Evolutionary conservation across 2,888 invertebrate species (phyloP).

Genomic region (Psylliodes chrysocephalus): DNA sequence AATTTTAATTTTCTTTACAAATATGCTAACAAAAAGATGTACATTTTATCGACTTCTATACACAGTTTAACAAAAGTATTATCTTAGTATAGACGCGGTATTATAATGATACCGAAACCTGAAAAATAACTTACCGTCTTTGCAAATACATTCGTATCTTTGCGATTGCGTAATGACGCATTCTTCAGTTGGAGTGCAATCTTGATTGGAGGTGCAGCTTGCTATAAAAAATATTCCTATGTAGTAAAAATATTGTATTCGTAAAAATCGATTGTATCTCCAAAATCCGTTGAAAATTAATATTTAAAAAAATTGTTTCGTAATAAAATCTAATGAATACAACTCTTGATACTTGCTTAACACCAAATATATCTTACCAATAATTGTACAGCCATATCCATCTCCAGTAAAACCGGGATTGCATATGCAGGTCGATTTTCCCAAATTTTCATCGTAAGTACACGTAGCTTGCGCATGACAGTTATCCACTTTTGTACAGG

Average conservation of each 20-base stretch:
- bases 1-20: no score
- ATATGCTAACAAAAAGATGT: no score
- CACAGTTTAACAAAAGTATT: no score
- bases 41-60: no score
- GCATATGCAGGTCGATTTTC: conserved; percentile 80
- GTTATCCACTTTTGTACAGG: conserved; percentile 69
- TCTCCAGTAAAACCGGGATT: conserved; percentile 84
- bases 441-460: conserved; percentile 72
- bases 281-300: no score
- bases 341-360: no score
- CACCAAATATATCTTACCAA: conserved; percentile 64
- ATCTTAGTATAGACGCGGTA: no score
- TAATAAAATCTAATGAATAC: no score
- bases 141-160: conserved; percentile 81
- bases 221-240: conserved; percentile 51
- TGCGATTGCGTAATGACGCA: conserved; percentile 72
- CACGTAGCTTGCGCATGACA: conserved; percentile 84
- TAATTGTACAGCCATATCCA: conserved; percentile 78
- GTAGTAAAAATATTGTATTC: no score
- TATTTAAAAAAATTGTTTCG: no score
- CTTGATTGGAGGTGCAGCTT: conserved; percentile 72
- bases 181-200: conserved; percentile 77
- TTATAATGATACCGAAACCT: no score
- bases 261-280: no score
- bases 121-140: conserved; percentile 66